phyloP scores from a whole-genome alignment of 2,888 invertebrate species.

The Rhamnusium bicolor region DNA sequence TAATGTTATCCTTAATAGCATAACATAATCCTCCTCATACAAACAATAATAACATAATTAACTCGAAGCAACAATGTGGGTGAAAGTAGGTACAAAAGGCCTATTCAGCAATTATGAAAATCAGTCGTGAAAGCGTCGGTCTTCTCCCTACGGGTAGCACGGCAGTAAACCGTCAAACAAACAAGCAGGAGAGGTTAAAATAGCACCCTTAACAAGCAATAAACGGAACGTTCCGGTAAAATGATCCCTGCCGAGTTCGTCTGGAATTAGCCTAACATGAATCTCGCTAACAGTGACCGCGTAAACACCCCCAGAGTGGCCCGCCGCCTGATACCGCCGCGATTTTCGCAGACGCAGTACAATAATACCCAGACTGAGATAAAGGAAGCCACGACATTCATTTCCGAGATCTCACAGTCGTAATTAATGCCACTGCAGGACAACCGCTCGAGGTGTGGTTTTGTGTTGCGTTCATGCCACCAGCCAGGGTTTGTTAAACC shows the following conservation, averaged over 20 bases:
- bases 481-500: constrained; percentile 55
- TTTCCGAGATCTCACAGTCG: constrained; percentile 65
- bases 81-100: constrained; percentile 50
- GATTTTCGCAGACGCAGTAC: constrained; percentile 47
- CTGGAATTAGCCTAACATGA: constrained; percentile 65
- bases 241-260: constrained; percentile 63
- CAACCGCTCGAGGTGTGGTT: constrained; percentile 61
- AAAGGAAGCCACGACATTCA: constrained; percentile 69
- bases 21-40: constrained; percentile 24
- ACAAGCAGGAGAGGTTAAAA: constrained; percentile 61
- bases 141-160: constrained; percentile 45
- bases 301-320: constrained; percentile 6
- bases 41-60: constrained; percentile 49
- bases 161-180: constrained; percentile 59
- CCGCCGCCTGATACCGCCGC: constrained; percentile 40
- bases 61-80: constrained; percentile 46
- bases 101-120: constrained; percentile 59
- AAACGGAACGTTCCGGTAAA: constrained; percentile 64
- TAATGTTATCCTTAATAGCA: constrained; percentile 27
- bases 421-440: constrained; percentile 68
- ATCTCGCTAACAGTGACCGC: constrained; percentile 62
- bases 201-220: constrained; percentile 66
- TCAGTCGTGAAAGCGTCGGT: constrained; percentile 51
- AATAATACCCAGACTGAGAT: constrained; percentile 56
- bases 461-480: constrained; percentile 48